Base-by-base conservation (phyloP, 2,113 vertebrate genomes). In the Macrotis lagotis region DNA sequence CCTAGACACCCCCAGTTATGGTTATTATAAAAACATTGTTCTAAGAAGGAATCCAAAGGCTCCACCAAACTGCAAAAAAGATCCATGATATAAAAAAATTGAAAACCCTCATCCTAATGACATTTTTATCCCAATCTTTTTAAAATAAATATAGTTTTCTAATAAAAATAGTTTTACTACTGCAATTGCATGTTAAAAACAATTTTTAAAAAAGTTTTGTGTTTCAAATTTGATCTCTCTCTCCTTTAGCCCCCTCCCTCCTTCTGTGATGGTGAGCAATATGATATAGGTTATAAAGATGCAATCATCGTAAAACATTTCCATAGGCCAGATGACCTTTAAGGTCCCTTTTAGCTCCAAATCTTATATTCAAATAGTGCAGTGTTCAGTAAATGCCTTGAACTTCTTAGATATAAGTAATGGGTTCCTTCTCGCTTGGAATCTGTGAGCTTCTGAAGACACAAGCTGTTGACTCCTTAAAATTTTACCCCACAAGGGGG, bases 401-500 rank as follows among this genome's bases (percentile, higher is more conserved):
- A 7, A 28, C 5, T 44, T 48, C 9, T 66, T 37, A 66, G n/a
- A 22, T 2, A 7, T 3, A 3, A 51, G 1, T 37, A 25, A 44
- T n/a, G 31, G 8, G 37, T 44, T 74, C 66, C 37, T 74, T 74
- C 37, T 37, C 44, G 37, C 66, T 74, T 74, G n/a, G 14, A n/a
- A 74, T 44, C 59, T n/a, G 3, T n/a, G 59, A 66, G 59, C 28
- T 11, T 66, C 59, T 89, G 88, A 89, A 89, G 53, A 14, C 31
- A 28, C 28, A 59, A 91, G 51, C 3, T 14, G 25, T 50, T 59
- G 94, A 6, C 7, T 44, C 44, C 44, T 89, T 96, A 83, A 91
- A 83, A 25, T 2, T 48, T 52, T 91, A 9, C 0, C 9, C 96
- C 97, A 97, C 91, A 16, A 97, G 97, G 49, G 96, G 96, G 96